phyloP scores from a whole-genome alignment of 2,113 vertebrate genomes.

The Amblyopsis rosae region DNA sequence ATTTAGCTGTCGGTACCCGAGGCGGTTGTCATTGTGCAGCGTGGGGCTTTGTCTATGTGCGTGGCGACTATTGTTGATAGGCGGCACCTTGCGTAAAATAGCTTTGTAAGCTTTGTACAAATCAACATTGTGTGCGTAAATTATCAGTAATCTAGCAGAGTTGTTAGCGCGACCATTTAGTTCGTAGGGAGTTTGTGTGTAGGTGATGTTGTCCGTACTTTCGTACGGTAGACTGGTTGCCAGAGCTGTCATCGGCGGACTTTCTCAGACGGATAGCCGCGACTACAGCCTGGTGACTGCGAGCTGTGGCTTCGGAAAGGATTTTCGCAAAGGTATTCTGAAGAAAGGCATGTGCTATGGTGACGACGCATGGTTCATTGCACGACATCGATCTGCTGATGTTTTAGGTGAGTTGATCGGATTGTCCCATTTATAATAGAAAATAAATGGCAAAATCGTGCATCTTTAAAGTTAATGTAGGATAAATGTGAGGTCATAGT shows the following conservation, averaged over 20 bases:
- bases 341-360: conserved; percentile 99
- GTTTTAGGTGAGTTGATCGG: conserved; percentile 84
- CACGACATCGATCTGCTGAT: conserved; percentile 87
- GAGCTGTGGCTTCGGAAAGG: conserved; percentile 96
- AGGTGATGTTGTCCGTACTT: conserved; percentile 94
- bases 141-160: conserved; percentile 44
- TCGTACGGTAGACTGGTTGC: conserved; percentile 97
- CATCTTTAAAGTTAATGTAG: no score
- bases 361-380: conserved; percentile 96
- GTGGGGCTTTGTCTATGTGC: conserved; percentile 24
- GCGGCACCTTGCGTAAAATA: background rate
- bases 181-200: conserved; percentile 26
- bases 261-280: conserved; percentile 93
- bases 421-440: no score
- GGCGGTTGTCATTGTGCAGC: background rate
- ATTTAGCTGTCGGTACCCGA: background rate
- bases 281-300: conserved; percentile 95
- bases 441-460: no score
- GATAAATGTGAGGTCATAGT: no score
- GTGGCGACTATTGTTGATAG: conserved; percentile 11
- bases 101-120: background rate
- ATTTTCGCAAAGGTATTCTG: conserved; percentile 96
- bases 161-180: conserved; percentile 52
- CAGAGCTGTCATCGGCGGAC: conserved; percentile 95
- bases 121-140: conserved; percentile 10